A percentile compares a stretch with the other conserved stretches of the same genome.
These are phyloP conservation scores for Apantesis nais DNA, from an alignment of 2,888 invertebrate species.

Conservation along the genomic window DNA sequence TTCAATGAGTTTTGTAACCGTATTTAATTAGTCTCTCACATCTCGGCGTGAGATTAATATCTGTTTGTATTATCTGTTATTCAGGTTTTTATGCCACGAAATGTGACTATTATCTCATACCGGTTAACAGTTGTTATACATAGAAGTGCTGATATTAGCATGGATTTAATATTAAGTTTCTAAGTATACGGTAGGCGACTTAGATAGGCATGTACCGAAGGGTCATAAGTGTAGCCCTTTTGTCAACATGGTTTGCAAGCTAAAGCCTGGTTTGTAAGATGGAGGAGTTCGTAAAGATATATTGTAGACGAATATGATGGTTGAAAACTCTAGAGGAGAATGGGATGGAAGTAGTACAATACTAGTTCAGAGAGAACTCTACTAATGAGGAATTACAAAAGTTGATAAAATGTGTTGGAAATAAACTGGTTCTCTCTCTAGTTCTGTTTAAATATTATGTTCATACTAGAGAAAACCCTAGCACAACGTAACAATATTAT, in stretches of 20 bases:
- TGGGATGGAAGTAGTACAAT: background rate
- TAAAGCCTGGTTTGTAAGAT: background rate
- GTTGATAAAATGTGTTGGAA: background rate
- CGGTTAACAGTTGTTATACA: constrained; percentile 4
- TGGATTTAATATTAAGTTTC: too few species aligned
- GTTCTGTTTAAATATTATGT: background rate
- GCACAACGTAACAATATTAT: too few species aligned
- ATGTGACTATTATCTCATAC: constrained; percentile 10
- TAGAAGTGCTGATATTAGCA: background rate
- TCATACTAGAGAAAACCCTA: too few species aligned
- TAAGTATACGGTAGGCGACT: too few species aligned
- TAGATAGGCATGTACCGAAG: too few species aligned
- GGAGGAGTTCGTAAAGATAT: background rate
- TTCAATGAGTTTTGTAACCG: background rate
- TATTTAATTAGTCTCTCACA: constrained; percentile 4
- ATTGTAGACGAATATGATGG: background rate
- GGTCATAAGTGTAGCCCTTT: too few species aligned
- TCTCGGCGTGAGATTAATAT: background rate
- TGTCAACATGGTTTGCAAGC: too few species aligned
- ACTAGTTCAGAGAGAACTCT: background rate
- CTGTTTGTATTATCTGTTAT: background rate
- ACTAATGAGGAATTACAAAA: background rate
- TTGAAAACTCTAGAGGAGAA: background rate
- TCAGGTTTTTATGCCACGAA: constrained; percentile 8
- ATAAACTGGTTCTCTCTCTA: background rate